These are phyloP conservation scores for Drosophila dives DNA, from an alignment of 2,888 invertebrate species.

Conservation along the genomic window DNA sequence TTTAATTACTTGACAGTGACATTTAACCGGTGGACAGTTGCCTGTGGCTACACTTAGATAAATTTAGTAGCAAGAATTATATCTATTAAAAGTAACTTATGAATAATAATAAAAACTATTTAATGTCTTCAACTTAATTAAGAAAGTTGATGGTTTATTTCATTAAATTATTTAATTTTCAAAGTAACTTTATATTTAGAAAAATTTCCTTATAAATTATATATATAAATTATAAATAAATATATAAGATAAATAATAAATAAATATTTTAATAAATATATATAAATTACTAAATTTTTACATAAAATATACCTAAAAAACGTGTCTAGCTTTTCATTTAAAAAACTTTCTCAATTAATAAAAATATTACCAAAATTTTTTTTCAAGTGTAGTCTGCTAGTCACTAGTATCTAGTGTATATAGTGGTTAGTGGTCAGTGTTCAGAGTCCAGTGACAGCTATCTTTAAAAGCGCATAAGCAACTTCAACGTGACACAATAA, in stretches of 20 bases:
- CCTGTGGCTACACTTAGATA: neutral
- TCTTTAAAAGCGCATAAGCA: conserved; percentile 80
- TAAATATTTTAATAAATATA: neutral
- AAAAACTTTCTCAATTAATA: neutral
- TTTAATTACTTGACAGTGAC: conserved; percentile 71
- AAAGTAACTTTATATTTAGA: accelerated
- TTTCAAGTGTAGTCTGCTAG: neutral
- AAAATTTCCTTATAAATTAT: neutral
- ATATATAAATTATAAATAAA: no score
- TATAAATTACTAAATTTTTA: no score
- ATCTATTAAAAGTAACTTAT: no score
- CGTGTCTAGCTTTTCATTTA: neutral
- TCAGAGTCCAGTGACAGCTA: conserved; percentile 59
- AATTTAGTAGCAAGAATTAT: neutral
- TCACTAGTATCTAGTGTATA: neutral
- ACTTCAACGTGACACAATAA: conserved; percentile 78
- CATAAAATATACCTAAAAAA: no score
- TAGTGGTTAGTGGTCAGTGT: conserved; percentile 15
- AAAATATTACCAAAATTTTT: neutral
- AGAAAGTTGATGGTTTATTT: neutral
- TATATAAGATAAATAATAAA: neutral
- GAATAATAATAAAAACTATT: no score
- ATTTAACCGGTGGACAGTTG: conserved; percentile 36
- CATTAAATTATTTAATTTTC: neutral
- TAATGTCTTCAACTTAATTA: no score